A percentile compares a stretch with the other conserved stretches of the same genome.
These are phyloP conservation scores for Clunio marinus DNA, from an alignment of 2,888 invertebrate genomes.

Conservation along the genomic window DNA sequence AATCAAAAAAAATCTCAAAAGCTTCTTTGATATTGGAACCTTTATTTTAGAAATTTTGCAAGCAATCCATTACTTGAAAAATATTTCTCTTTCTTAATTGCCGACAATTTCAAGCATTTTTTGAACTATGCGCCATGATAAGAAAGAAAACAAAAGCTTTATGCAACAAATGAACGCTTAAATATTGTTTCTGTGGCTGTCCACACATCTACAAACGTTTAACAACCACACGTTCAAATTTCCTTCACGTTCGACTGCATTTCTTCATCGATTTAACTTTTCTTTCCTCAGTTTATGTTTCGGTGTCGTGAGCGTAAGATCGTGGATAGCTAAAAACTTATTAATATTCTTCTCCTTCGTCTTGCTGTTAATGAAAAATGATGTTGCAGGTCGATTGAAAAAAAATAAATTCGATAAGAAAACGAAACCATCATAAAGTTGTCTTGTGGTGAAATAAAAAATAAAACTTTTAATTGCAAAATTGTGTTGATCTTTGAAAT, in stretches of 20 bases:
- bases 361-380: background rate
- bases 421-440: too few species aligned
- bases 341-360: background rate
- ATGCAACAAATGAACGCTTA: constrained; percentile 6
- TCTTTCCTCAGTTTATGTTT: constrained; percentile 30
- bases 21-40: background rate
- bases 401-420: too few species aligned
- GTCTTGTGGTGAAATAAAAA: too few species aligned
- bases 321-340: background rate
- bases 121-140: constrained; percentile 11
- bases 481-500: background rate
- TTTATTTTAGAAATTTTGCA: background rate
- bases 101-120: background rate
- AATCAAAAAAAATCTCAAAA: background rate
- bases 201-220: background rate
- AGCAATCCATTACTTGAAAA: background rate
- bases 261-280: constrained; percentile 23
- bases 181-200: background rate
- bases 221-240: background rate
- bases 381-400: too few species aligned
- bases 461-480: background rate
- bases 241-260: constrained; percentile 34
- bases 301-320: constrained; percentile 28
- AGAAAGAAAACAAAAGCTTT: background rate
- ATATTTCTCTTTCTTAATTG: background rate